Evolutionary conservation across 2,797 vertebrate genomes (phyloP).

Genomic region (Hipposideros larvatus): DNA sequence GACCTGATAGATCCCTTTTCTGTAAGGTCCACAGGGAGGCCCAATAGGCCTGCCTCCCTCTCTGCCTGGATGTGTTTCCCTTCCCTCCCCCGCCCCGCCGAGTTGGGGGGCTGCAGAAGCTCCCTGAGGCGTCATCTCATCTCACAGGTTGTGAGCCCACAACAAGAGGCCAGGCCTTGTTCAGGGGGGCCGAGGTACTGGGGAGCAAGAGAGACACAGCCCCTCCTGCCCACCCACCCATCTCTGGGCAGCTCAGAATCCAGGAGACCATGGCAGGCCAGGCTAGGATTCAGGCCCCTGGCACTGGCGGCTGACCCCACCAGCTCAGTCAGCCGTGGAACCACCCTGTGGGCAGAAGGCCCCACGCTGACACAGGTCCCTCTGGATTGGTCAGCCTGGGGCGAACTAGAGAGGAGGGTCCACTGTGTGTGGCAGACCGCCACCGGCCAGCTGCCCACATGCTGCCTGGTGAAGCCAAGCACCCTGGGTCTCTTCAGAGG

Average conservation of each 20-base stretch:
- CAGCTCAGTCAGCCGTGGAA: neutral
- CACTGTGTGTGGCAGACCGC: neutral
- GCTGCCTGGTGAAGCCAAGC: neutral
- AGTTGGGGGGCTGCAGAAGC: neutral
- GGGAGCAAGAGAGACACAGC: neutral
- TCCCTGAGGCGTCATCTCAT: neutral
- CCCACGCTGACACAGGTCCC: neutral
- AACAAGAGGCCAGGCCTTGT: neutral
- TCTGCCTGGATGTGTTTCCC: neutral
- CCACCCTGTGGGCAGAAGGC: neutral
- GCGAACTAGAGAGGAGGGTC: neutral
- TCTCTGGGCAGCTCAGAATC: neutral
- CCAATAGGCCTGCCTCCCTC: accelerated
- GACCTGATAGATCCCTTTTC: neutral
- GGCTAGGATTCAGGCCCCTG: neutral
- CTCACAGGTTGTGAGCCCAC: neutral
- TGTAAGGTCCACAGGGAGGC: neutral
- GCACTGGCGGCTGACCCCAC: neutral
- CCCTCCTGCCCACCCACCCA: neutral
- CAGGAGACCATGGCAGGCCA: neutral
- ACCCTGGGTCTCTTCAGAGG: neutral
- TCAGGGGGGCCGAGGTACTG: neutral
- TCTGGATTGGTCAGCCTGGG: neutral
- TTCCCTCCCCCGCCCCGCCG: neutral
- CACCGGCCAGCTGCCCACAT: neutral